Evolutionary conservation across 2,113 vertebrate species (phyloP), one percentile per base, ranked within the genome.

Genomic region (Sapayoa aenigma): DNA sequence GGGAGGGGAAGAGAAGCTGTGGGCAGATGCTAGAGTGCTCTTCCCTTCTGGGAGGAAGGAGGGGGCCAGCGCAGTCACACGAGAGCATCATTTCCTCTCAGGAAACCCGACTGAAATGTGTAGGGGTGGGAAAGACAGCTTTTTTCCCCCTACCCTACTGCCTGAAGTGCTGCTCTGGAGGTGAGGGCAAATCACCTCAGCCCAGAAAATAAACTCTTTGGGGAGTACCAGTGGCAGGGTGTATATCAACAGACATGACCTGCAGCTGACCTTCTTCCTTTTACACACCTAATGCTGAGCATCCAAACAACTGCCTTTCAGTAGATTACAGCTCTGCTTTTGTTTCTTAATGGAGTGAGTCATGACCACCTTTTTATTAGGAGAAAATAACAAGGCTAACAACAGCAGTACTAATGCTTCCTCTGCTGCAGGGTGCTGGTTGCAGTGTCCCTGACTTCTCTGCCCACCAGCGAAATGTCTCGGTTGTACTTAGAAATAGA

Each of bases 311-410:
- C 89, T 84, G 89, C 94, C 76, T 87, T 78, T 66, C 93, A 78
- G 94, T 80, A 84, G 94, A 91, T 96, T 93, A 92, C 84, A 94
- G 93, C 93, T 94, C 87, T 81, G 85, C 89, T 93, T 95, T 93
- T 96, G 95, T 95, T 97, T 94, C 95, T 96, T 90, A 95, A 94
- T 86, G 25, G 84, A 93, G 80, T 96, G 96, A 97, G 84, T 95
- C 96, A 97, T 58, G 94, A 74, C 89, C 86, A 95, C 93, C 95
- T 94, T 96, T 95, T 94, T 95, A 96, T 93, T 96, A 95, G 94
- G 84, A 95, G 94, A 95, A 95, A 96, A 96, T 93, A 84, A 92
- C 89, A 88, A 75, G 63, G 76, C 84, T 89, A 92, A 89, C 73
- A 90, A 18, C 88, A 78, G 89, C 80, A 72, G 65, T 28, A 63